Evolutionary conservation across 2,888 invertebrate species (phyloP).

Genomic region (Stratiomys singularior): DNA sequence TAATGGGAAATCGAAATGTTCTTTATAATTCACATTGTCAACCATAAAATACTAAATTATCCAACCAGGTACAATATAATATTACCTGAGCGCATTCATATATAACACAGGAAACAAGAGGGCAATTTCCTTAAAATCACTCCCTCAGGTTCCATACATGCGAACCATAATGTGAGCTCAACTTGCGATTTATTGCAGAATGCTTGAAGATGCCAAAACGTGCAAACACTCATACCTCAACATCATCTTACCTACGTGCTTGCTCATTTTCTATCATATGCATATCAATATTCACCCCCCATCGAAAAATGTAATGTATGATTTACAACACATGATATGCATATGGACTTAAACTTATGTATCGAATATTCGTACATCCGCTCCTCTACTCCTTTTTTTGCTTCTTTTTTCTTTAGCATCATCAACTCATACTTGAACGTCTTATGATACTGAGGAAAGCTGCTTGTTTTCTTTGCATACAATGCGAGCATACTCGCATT

Average conservation of each 20-base stretch:
- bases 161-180: slow-evolving; percentile 1
- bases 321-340: slow-evolving; percentile 24
- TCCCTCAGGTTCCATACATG: slow-evolving; percentile 16
- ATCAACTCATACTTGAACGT: background rate
- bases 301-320: slow-evolving; percentile 22
- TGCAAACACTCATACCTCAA: background rate
- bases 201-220: slow-evolving; percentile 3
- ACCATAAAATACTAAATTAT: no score
- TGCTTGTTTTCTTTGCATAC: no score
- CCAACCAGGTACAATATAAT: no score
- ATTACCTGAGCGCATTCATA: no score
- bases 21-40: no score
- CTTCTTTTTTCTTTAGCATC: background rate
- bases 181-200: background rate
- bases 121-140: slow-evolving; percentile 28
- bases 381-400: background rate
- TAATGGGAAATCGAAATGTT: no score
- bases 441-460: background rate
- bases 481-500: no score
- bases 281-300: slow-evolving; percentile 8
- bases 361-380: background rate
- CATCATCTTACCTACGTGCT: no score
- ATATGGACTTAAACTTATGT: slow-evolving; percentile 8
- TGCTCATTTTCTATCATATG: background rate
- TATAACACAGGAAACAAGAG: background rate